Base-by-base conservation (phyloP, 2,113 vertebrate genomes). In the Archilochus colubris region DNA sequence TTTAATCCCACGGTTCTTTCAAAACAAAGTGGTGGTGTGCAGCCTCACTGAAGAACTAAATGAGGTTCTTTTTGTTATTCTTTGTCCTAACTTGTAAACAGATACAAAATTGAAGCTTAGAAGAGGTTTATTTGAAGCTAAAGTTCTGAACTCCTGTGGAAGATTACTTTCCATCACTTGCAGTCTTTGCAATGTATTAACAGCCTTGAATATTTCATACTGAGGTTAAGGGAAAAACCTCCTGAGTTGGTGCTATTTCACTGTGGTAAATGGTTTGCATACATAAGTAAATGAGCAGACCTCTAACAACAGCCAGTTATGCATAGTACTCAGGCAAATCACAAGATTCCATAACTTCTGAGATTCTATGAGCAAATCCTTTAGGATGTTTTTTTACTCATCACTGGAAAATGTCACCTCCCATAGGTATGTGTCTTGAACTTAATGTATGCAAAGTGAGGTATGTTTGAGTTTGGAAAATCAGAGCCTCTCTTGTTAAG, bases 211-310 rank as follows among this genome's bases (percentile, higher is more conserved):
- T 70, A 23, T 74, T 57, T 88, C 44, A 13, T 48, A 14, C 57
- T 33, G n/a, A 33, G 64, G n/a, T 44, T 55, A 43, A 44, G 31
- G 53, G 24, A 24, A 54, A 68, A 63, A 22, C 14, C 25, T 67
- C 40, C 22, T 0, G 3, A 54, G 46, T 0, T 80, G 50, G 27
- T 69, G 10, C 12, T 9, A 25, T 50, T 57, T 68, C n/a, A 20
- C 28, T 61, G 14, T 33, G 21, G 36, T 64, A 43, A 75, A 10
- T 23, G 43, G 24, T 61, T 78, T 88, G 74, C 31, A 44, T 83
- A 55, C 4, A 0, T 10, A 36, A 70, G 7, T 28, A 81, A 86
- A 59, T 28, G 13, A 72, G 21, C 44, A 36, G 17, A 15, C 5
- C 23, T 92, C 40, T 72, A 51, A 67, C 38, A 82, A 24, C 51